Evolutionary conservation across 2,888 invertebrate species (phyloP).

Genomic region (Hedya salicella): DNA sequence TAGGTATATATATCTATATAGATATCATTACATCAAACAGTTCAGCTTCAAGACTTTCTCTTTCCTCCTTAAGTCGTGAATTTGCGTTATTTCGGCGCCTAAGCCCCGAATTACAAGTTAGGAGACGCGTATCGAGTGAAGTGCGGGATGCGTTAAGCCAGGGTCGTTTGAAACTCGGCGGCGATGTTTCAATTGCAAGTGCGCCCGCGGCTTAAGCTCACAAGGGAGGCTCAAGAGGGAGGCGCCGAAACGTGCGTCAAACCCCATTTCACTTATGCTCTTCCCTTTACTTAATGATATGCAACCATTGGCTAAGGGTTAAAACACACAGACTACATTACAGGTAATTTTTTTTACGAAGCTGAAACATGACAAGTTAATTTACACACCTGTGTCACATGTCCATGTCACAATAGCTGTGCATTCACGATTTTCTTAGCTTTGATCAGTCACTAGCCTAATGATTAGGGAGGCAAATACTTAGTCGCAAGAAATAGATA

Average conservation of each 20-base stretch:
- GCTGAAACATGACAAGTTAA: not conserved
- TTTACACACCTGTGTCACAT: not conserved
- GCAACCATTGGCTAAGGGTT: slow-evolving; percentile 45
- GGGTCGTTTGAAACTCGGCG: slow-evolving; percentile 72
- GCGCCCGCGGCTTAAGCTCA: slow-evolving; percentile 76
- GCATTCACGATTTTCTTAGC: not conserved
- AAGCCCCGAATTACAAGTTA: slow-evolving; percentile 79
- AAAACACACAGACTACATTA: not conserved
- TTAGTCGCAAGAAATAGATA: slow-evolving; percentile 19
- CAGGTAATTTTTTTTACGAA: too few species aligned
- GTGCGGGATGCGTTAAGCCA: slow-evolving; percentile 77
- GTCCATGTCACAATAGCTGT: not conserved
- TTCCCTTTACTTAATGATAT: slow-evolving; percentile 53
- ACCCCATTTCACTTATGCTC: slow-evolving; percentile 73
- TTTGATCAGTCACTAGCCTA: not conserved
- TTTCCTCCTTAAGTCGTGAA: slow-evolving; percentile 63
- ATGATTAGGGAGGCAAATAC: not conserved
- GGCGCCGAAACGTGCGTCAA: slow-evolving; percentile 75
- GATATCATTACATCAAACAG: not conserved
- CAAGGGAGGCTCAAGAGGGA: slow-evolving; percentile 54
- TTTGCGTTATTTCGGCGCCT: slow-evolving; percentile 80
- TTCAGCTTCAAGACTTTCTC: slow-evolving; percentile 17
- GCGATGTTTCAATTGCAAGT: slow-evolving; percentile 76
- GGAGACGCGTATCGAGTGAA: slow-evolving; percentile 75
- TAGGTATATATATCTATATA: not conserved